phyloP scores from a whole-genome alignment of 2,888 invertebrate genomes.

The Spodoptera picta region DNA sequence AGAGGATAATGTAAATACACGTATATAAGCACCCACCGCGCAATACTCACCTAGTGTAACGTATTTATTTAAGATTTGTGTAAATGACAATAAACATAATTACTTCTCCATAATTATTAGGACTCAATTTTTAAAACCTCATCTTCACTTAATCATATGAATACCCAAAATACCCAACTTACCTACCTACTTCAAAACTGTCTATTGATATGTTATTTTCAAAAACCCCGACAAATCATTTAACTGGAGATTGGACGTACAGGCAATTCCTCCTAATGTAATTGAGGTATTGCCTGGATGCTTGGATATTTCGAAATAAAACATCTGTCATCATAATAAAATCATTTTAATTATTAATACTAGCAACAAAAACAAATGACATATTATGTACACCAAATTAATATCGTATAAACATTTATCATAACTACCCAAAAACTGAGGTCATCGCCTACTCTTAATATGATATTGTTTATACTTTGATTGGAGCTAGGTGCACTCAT shows the following conservation, averaged over 20 bases:
- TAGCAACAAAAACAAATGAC: constrained; percentile 64
- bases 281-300: too few relatives aligned
- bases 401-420: constrained; percentile 55
- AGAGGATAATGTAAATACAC: constrained; percentile 61
- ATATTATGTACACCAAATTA: constrained; percentile 66
- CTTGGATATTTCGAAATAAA: constrained; percentile 33
- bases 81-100: constrained; percentile 39
- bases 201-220: too few relatives aligned
- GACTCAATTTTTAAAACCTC: too few relatives aligned
- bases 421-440: constrained; percentile 46
- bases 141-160: too few relatives aligned
- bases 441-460: constrained; percentile 35
- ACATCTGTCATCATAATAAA: constrained; percentile 52
- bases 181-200: too few relatives aligned
- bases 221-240: too few relatives aligned
- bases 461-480: neutral
- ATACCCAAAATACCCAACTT: too few relatives aligned
- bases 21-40: constrained; percentile 78
- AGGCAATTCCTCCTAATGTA: too few relatives aligned
- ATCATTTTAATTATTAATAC: constrained; percentile 60
- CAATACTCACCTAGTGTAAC: constrained; percentile 68
- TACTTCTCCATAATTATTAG: too few relatives aligned
- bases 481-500: neutral
- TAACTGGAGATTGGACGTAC: too few relatives aligned
- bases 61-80: constrained; percentile 60